Evolutionary conservation across 2,888 invertebrate species (phyloP), one percentile per base, ranked within the genome.

Genomic region (Corythucha ciliata): DNA sequence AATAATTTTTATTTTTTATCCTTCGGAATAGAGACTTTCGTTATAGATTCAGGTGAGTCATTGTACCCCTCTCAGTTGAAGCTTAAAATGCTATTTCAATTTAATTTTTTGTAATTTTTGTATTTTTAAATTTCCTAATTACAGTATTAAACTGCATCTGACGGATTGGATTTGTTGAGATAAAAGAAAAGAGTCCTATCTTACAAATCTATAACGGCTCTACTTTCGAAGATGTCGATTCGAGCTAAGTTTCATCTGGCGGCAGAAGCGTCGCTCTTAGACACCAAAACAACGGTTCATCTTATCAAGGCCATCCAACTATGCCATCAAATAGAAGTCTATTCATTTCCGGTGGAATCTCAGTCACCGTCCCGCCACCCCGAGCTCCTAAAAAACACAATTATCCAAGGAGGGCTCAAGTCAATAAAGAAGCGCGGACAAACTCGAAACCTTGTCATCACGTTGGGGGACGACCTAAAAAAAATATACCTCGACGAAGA

Each of bases 401-500:
- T 41, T 27, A 41, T 41, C 16, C 41, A 41, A 41, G 25, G 41
- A 6, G 41, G 25, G 41, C 16, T 41, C 25, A 41, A 39, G 25
- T 41, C 25, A 6, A 21, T 41, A 24, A 41, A 41, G 41, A 41
- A 25, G 12, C 41, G 41, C 4, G 41, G 41, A 41, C 41, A 24
- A 41, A 27, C 26, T 24, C 41, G 25, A 7, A 22, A 41, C n/a
- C 41, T 41, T 12, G 26, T 41, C 18, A 41, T 41, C 22, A 24
- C 25, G 41, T 27, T 41, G 41, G 25, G 25, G 6, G 14, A 25
- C 41, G 41, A 41, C 41, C 41, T 41, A n/a, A 25, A 5, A 16
- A 41, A 41, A 12, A 41, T 41, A 24, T 41, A 41, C 41, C 41
- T 41, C 25, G 41, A 41, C 41, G 25, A 21, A 41, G 25, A 41